Evolutionary conservation across 2,888 invertebrate genomes (phyloP), one percentile per base, ranked within the genome.

Genomic region (Oscheius sp.): DNA sequence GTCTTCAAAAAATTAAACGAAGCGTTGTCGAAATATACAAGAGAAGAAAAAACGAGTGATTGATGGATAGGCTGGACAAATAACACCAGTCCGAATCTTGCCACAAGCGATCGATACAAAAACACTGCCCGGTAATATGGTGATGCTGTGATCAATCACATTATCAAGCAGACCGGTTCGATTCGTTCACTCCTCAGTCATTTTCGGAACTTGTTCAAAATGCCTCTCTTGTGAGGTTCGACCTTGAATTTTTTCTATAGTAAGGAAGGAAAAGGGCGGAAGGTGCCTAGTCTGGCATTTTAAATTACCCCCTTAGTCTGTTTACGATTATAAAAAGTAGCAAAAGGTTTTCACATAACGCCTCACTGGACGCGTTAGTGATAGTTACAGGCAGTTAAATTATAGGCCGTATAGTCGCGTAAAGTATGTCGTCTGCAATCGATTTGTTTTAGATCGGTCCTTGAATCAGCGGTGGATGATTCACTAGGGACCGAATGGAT

Each of bases 61-160:
- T 41, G 41, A 3, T 17, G 12, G 41, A 41, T n/a, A 30, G 20
- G 20, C 54, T 32, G 54, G 36, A 33, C 54, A 54, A 54, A 54
- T 33, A 54, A 5, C 41, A n/a, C n/a, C n/a, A n/a, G n/a, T n/a
- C n/a, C n/a, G n/a, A n/a, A n/a, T n/a, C n/a, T n/a, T n/a, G n/a
- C n/a, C n/a, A n/a, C n/a, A 41, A 12, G n/a, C 28, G 41, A 59
- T 59, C 59, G 44, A 59, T 59, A 59, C 26, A 59, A 59, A 54
- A 59, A 59, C 41, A 59, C 44, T 59, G 59, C 28, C 26, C 44
- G 59, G 59, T 59, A 59, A 59, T 59, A 59, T 59, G 44, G 26
- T 41, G 59, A 59, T 62, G 62, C 62, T 22, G 62, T 45, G 62
- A 62, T 62, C 62, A 62, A 62, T 62, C 62, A 62, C 62, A 62